A percentile compares a stretch with the other conserved stretches of the same genome.
Conservation (phyloP, 1,140 invertebrate species). For the Zaprionus vittiger region DNA sequence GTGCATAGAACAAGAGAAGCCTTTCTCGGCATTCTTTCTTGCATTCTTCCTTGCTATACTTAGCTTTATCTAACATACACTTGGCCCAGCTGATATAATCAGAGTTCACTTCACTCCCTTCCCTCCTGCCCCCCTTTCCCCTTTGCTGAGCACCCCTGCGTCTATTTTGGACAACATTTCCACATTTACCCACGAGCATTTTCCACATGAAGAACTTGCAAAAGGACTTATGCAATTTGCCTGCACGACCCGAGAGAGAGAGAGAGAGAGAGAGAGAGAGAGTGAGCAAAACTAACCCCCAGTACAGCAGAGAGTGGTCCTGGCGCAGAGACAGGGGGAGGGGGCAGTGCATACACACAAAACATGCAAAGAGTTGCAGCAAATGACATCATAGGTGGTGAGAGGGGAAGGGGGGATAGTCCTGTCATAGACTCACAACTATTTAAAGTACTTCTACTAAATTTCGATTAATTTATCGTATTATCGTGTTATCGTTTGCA, state of each 20-base stretch:
- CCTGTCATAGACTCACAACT: too few relatives aligned
- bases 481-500: neutral
- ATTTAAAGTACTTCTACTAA: too few relatives aligned
- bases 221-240: slow-evolving; percentile 55
- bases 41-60: neutral
- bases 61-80: neutral
- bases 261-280: neutral
- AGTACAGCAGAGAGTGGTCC: slow-evolving; percentile 33
- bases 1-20: neutral
- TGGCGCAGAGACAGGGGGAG: neutral
- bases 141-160: slow-evolving; percentile 2
- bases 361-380: slow-evolving; percentile 59
- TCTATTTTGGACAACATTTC: slow-evolving; percentile 15
- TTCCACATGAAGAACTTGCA: slow-evolving; percentile 42
- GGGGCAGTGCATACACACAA: slow-evolving; percentile 73
- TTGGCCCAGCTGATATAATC: slow-evolving; percentile 35
- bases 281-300: slow-evolving; percentile 65
- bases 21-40: neutral
- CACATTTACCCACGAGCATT: slow-evolving; percentile 43
- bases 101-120: slow-evolving; percentile 26
- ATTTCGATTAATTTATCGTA: neutral
- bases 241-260: slow-evolving; percentile 24
- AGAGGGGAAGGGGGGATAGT: neutral
- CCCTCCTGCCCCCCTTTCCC: neutral
- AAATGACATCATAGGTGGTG: slow-evolving; percentile 21